These are phyloP conservation scores for Caenorhabditis drosophilae DNA, from an alignment of 2,888 invertebrate genomes.

Conservation along the genomic window DNA sequence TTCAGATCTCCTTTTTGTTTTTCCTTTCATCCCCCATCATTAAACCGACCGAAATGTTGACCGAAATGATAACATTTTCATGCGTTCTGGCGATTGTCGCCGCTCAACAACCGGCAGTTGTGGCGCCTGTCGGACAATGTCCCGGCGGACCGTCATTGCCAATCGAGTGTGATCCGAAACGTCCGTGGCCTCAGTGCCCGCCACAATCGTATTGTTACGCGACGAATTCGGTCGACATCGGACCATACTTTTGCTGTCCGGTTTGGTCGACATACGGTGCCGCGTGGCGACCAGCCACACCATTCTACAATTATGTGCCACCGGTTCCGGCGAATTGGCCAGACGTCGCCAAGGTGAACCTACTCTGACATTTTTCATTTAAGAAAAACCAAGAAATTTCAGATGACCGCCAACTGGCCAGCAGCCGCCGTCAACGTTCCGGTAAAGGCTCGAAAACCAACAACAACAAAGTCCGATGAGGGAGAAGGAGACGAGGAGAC, in stretches of 20 bases:
- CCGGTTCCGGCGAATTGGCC: constrained; percentile 69
- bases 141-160: constrained; percentile 63
- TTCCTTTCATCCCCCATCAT: too few species aligned
- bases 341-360: constrained; percentile 41
- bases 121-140: constrained; percentile 9
- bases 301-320: constrained; percentile 69
- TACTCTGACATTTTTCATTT: neutral
- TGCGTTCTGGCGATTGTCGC: neutral
- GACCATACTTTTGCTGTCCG: constrained; percentile 69
- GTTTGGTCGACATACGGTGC: constrained; percentile 69
- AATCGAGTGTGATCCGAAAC: constrained; percentile 68
- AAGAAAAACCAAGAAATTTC: constrained; percentile 4
- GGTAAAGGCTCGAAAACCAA: constrained; percentile 42
- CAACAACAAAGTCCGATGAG: constrained; percentile 8
- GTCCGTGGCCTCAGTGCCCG: constrained; percentile 69
- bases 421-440: constrained; percentile 57
- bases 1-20: too few species aligned
- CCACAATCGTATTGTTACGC: constrained; percentile 69
- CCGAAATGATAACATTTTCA: too few species aligned
- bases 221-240: constrained; percentile 69
- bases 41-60: too few species aligned
- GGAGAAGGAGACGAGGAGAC: constrained; percentile 38
- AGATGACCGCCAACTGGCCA: constrained; percentile 61
- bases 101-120: neutral
- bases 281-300: constrained; percentile 67